Evolutionary conservation across 2,797 vertebrate species (phyloP), one percentile per base, ranked within the genome.

Genomic region (Typhlichthys subterraneus): DNA sequence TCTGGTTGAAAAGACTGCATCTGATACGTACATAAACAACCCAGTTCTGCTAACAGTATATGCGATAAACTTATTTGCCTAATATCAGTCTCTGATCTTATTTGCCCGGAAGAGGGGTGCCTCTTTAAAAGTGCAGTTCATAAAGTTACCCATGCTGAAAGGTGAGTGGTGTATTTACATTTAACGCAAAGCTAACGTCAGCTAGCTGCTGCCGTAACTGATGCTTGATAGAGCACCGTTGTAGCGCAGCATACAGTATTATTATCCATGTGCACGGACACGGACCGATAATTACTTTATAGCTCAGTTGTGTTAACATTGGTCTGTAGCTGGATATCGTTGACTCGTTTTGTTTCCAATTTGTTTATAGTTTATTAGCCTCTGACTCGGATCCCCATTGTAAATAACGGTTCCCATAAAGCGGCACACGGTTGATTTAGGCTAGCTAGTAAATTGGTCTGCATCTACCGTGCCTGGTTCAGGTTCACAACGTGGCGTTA

Each of bases 1-100:
- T 53, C 10, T 49, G 46, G 67, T 54, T 76, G 42, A 10, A 10
- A 1, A 12, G 14, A 7, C 23, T 52, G 48, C 50, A 10, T 49
- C 61, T 67, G 69, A 64, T 38, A 38, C 33, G 33, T 75, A 81
- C 38, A 82, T 82, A 87, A 87, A 88, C 84, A 86, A 81, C 77
- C 59, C 45, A 31, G 23, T 45, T 13, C 5, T 54, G 53, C 63
- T 8, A 54, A 79, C 8, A 38, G 33, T 68, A 17, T 1, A 0
- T 12, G 8, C 33, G 33, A 38, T 6, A 38, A 38, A 6, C 33
- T 23, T 23, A 23, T 38, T 38, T 38, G 33, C 33, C 33, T 38
- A 9, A 38, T 38, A 38, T 38, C 8, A 38, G 6, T 38, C 1
- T 38, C 33, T 38, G 33, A 8, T 38, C 6, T 7, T 38, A 38